Conservation (phyloP, 2,113 vertebrate genomes). For the Corapipo altera region DNA sequence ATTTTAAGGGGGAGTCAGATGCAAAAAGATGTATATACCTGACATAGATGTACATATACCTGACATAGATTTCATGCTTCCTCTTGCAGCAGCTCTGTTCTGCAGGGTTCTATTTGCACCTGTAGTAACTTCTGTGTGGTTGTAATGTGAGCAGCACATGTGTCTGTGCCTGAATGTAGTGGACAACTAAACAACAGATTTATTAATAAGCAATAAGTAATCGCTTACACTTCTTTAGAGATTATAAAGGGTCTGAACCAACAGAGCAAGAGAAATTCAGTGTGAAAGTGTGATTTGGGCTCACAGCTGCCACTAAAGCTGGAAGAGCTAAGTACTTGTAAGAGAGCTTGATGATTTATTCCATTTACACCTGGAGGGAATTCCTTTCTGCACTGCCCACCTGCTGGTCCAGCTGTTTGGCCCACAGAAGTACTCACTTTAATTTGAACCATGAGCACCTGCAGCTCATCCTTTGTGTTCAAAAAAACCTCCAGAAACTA, state of each 20-base stretch:
- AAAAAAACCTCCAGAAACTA: not conserved
- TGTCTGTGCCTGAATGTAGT: not conserved
- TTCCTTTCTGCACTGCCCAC: constrained; percentile 2
- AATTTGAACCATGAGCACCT: not conserved
- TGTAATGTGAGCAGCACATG: accelerated
- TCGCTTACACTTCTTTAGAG: not conserved
- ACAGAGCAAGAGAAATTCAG: not conserved
- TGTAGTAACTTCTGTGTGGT: not conserved
- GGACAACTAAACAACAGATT: not conserved
- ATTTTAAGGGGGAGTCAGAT: not conserved
- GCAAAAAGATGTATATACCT: not conserved
- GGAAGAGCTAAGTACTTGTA: not conserved
- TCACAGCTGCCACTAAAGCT: not conserved
- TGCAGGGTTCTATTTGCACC: not conserved
- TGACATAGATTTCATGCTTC: not conserved
- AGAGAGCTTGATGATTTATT: not conserved
- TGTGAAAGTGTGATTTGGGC: not conserved
- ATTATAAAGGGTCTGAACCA: not conserved
- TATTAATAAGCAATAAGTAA: not conserved
- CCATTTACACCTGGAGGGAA: constrained; percentile 6
- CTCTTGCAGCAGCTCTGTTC: not conserved
- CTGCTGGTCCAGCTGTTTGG: not conserved
- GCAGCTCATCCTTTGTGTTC: not conserved
- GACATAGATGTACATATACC: not conserved
- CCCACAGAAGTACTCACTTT: not conserved